Percentiles rank a stretch among this genome's conserved stretches.
Conservation (phyloP, 2,888 invertebrate species). For the Perizoma affinitatum region DNA sequence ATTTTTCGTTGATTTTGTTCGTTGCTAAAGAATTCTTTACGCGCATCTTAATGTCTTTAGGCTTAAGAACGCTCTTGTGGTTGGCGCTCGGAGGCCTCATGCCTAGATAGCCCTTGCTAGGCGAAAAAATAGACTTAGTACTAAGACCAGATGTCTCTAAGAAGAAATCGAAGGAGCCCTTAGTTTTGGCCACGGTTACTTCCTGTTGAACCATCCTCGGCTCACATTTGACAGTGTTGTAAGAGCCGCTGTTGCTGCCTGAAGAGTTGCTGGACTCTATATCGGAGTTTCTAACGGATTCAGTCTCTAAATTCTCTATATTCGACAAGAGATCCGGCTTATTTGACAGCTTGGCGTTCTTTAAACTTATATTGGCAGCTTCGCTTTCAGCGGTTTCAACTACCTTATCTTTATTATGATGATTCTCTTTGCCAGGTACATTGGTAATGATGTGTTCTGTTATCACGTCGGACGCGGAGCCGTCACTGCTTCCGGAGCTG, state of each 20-base stretch:
- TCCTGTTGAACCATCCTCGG: conserved; percentile 68
- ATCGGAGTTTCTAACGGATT: conserved; percentile 87
- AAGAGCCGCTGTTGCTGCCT: conserved; percentile 79
- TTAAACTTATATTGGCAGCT: conserved; percentile 56
- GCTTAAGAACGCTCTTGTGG: conserved; percentile 90
- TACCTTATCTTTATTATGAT: conserved; percentile 59
- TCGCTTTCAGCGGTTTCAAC: conserved; percentile 65
- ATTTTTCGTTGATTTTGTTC: conserved; percentile 83
- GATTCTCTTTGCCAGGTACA: conserved; percentile 68
- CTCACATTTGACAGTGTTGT: conserved; percentile 77
- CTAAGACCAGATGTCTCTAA: conserved; percentile 91
- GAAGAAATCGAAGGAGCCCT: conserved; percentile 88
- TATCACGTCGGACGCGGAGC: conserved; percentile 72
- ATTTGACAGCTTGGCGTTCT: conserved; percentile 79
- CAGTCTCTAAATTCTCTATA: conserved; percentile 83
- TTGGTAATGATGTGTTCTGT: conserved; percentile 66
- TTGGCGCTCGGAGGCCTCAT: conserved; percentile 87
- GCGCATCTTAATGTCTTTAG: conserved; percentile 90
- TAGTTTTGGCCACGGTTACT: conserved; percentile 67
- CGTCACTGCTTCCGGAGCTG: conserved; percentile 80
- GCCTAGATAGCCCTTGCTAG: conserved; percentile 65
- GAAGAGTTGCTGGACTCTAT: conserved; percentile 86
- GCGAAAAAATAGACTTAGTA: conserved; percentile 89
- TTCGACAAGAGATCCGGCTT: conserved; percentile 82
- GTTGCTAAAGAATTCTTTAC: conserved; percentile 86